Conservation (phyloP, 2,888 invertebrate species). For the Conchocele bisecta region DNA sequence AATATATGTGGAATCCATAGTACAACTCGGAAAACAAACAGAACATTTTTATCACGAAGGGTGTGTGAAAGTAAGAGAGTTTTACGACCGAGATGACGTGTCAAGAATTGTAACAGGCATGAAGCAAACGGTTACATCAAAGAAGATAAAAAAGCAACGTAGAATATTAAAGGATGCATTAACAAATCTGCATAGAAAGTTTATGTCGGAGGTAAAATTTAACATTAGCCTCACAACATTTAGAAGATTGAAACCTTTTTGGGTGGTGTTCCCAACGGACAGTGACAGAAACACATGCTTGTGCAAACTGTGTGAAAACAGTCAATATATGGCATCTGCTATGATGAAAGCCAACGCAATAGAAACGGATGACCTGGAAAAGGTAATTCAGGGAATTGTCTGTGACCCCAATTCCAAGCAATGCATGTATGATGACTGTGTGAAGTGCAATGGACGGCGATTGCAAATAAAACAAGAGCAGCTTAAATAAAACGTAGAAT, state of each 20-base stretch:
- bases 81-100: conserved; percentile 26
- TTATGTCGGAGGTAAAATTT: conserved; percentile 8
- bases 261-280: conserved; percentile 29
- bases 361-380: conserved; percentile 13
- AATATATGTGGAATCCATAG: too few relatives aligned
- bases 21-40: neutral
- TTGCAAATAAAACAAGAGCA: too few relatives aligned
- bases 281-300: conserved; percentile 47
- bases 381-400: conserved; percentile 21
- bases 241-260: conserved; percentile 43
- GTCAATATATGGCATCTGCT: conserved; percentile 19
- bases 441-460: conserved; percentile 16
- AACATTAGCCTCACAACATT: conserved; percentile 32
- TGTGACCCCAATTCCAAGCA: neutral
- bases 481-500: conserved; percentile 20
- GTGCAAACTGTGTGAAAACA: conserved; percentile 40
- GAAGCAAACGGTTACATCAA: too few relatives aligned
- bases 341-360: conserved; percentile 3
- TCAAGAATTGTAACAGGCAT: conserved; percentile 17
- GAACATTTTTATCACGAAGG: conserved; percentile 18
- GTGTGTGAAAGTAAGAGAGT: conserved; percentile 6
- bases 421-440: conserved; percentile 25
- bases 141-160: conserved; percentile 44
- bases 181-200: conserved; percentile 36
- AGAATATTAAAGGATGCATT: conserved; percentile 29